Evolutionary conservation across 2,113 vertebrate genomes (phyloP), one percentile per base, ranked within the genome.

Genomic region (Cisticola juncidis): DNA sequence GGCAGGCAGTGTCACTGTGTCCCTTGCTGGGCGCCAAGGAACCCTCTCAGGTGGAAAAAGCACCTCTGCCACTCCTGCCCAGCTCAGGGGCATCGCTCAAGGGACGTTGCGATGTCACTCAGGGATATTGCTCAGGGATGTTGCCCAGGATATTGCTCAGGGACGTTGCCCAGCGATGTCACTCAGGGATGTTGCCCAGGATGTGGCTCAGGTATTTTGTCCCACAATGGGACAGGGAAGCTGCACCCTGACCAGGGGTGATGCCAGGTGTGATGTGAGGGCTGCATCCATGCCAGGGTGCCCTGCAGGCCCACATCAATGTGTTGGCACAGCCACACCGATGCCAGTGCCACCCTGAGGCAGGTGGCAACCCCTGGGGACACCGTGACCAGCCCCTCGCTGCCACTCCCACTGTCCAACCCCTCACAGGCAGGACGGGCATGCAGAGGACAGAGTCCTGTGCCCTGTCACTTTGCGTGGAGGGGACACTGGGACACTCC

Each of bases 321-420:
- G 36, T 1, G 0, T 3, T n/a, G n/a, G 23, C 58, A 54, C 57
- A 31, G 48, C 38, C 23, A 28, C 53, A 26, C 3, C 2, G 2
- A 9, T 11, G 25, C 33, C 57, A 12, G 15, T 3, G 38, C 23
- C 17, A 40, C 22, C 8, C 24, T 14, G 26, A 40, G 35, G 31
- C 18, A 25, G 40, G 65, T 12, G 15, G 15, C 60, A 14, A 24
- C 25, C 12, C 45, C 19, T 2, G 22, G 40, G 73, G 51, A 58
- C 10, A 12, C 36, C 1, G 1, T 1, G 47, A 13, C 23, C 13
- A 0, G 21, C 31, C 42, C 42, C 57, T n/a, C 4, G 0, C 33
- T 66, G 62, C 33, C 29, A 14, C 82, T 35, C 4, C 0, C 0
- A 0, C 25, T 15, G 29, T 31, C 56, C 20, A 6, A 5, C 5